Conservation (phyloP, 2,113 vertebrate genomes). For the Charadrius vociferus region DNA sequence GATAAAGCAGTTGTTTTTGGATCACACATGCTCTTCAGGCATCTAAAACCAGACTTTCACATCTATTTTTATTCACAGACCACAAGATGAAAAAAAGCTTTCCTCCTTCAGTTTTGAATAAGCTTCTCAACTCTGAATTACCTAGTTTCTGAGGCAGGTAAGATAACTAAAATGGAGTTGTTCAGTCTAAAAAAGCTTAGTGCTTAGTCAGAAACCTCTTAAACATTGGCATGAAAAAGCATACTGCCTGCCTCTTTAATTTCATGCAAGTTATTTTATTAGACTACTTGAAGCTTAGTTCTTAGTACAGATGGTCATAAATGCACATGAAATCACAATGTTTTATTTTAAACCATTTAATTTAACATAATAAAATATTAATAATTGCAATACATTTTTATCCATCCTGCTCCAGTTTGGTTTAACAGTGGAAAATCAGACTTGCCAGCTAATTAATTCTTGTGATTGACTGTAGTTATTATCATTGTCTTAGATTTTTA, state of each 20-base stretch:
- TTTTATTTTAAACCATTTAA: conserved; percentile 18
- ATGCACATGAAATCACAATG: not conserved
- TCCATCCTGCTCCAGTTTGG: not conserved
- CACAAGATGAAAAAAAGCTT: not conserved
- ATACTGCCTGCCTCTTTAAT: not conserved
- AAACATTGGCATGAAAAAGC: not conserved
- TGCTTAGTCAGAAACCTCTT: not conserved
- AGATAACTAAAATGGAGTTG: not conserved
- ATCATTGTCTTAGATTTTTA: not conserved
- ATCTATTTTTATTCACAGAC: conserved; percentile 27
- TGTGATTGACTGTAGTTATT: not conserved
- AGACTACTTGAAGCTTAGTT: not conserved
- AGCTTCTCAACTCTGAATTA: not conserved
- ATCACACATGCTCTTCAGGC: not conserved
- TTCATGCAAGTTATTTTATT: not conserved
- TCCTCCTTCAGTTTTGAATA: conserved; percentile 20
- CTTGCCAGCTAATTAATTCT: conserved; percentile 1
- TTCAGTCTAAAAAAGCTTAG: not conserved
- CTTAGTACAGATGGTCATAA: not conserved
- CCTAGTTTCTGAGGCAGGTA: not conserved
- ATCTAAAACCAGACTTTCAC: conserved; percentile 24
- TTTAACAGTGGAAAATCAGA: not conserved
- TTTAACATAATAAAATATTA: conserved; percentile 24
- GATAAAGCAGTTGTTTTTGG: conserved; percentile 13
- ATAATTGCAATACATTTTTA: not conserved